Percentiles rank a stretch among this genome's conserved stretches.
These are phyloP conservation scores for Nylanderia fulva DNA, from an alignment of 1,140 invertebrate genomes.

Conservation along the genomic window DNA sequence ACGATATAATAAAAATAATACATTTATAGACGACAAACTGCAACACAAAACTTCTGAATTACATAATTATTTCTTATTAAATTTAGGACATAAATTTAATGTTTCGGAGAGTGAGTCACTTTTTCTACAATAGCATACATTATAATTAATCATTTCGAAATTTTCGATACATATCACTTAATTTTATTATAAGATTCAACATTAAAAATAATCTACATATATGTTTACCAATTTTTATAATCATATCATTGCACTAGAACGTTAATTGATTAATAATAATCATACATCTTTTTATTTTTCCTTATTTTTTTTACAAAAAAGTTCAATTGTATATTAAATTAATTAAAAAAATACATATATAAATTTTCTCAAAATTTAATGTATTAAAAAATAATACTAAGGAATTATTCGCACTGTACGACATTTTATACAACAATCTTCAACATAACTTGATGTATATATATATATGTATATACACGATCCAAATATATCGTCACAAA, in stretches of 20 bases:
- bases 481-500: not conserved
- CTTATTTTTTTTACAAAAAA: not conserved
- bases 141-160: not conserved
- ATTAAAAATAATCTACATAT: not conserved
- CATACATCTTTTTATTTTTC: not conserved
- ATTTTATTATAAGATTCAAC: not conserved
- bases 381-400: not conserved
- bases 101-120: not conserved
- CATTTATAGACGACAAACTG: not conserved
- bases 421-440: not conserved
- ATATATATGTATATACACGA: not conserved
- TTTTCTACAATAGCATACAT: not conserved
- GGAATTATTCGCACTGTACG: not conserved
- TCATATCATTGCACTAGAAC: not conserved
- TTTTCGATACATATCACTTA: not conserved
- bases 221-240: not conserved
- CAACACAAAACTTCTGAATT: not conserved
- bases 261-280: not conserved
- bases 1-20: constrained; percentile 17
- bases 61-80: not conserved
- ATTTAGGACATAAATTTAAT: not conserved
- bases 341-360: not conserved
- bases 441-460: not conserved
- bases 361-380: not conserved
- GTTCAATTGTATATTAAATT: not conserved